Evolutionary conservation across 2,113 vertebrate species (phyloP).

Genomic region (Aspidoscelis tigris): DNA sequence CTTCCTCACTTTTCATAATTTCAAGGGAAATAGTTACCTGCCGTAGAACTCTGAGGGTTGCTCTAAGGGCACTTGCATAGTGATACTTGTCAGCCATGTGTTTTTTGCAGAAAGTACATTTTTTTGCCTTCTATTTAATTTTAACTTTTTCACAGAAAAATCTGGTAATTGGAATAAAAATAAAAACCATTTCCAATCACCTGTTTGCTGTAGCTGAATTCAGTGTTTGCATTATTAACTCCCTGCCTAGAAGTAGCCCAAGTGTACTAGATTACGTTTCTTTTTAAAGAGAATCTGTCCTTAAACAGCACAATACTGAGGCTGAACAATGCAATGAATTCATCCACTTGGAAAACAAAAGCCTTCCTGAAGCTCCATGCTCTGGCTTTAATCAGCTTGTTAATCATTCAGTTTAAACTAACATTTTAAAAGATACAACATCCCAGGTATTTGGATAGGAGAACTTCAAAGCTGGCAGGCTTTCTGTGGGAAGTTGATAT

Average conservation of each 20-base stretch:
- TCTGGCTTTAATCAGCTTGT: background rate
- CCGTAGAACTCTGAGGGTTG: background rate
- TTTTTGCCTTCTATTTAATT: no score
- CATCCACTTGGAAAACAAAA: constrained; percentile 28
- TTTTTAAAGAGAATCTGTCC: background rate
- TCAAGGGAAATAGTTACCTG: background rate
- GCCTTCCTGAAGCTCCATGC: background rate
- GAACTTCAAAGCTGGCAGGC: background rate
- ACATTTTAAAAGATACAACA: background rate
- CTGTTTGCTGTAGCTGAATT: no score
- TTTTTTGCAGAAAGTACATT: no score
- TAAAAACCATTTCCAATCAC: no score
- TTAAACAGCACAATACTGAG: background rate
- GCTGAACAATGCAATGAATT: background rate
- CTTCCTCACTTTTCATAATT: background rate
- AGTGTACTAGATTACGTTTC: background rate
- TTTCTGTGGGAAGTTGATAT: constrained; percentile 11
- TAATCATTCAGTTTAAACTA: constrained; percentile 40
- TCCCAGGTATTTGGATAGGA: background rate
- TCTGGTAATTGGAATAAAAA: no score
- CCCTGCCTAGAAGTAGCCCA: background rate
- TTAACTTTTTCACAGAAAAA: no score
- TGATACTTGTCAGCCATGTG: no score
- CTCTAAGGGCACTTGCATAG: no score
- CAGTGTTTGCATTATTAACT: no score